These are phyloP conservation scores for Clarias platycephalus DNA, from an alignment of 2,797 vertebrate species.

Conservation along the genomic window DNA sequence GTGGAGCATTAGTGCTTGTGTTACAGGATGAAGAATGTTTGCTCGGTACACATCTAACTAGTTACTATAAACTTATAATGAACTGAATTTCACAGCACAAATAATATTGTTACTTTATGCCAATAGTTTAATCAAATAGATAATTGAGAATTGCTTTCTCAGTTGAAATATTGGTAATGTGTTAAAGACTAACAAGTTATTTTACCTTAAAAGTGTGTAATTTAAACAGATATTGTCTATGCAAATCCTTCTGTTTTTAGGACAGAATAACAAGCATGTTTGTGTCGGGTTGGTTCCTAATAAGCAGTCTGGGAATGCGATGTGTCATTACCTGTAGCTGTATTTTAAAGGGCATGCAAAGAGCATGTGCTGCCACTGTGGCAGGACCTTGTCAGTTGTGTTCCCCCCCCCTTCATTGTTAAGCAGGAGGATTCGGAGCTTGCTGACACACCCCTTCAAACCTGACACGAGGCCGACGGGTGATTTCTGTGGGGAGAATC, in stretches of 20 bases:
- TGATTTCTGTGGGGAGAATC: constrained; percentile 54
- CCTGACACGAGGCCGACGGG: constrained; percentile 54
- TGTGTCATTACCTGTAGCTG: constrained; percentile 19
- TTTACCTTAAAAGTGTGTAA: neutral
- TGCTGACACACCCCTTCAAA: constrained; percentile 58
- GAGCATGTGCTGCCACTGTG: constrained; percentile 11
- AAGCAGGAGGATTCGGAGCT: constrained; percentile 25
- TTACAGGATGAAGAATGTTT: constrained; percentile 3
- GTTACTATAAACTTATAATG: neutral
- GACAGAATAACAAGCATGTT: neutral
- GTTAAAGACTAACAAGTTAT: neutral
- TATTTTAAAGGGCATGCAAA: neutral
- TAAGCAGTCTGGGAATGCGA: neutral
- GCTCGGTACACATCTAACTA: neutral
- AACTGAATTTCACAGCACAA: neutral
- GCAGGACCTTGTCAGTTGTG: neutral
- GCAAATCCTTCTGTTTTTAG: neutral
- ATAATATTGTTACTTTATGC: neutral
- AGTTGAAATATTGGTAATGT: too few relatives aligned
- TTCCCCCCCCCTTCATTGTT: constrained; percentile 7
- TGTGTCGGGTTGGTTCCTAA: neutral
- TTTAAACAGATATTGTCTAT: neutral
- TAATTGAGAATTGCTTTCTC: neutral
- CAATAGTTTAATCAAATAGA: neutral
- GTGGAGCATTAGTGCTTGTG: neutral